A percentile compares a stretch with the other conserved stretches of the same genome.
Evolutionary conservation across 23 tunicate genomes (phyloP).

Genomic region (Ascidia mentula): DNA sequence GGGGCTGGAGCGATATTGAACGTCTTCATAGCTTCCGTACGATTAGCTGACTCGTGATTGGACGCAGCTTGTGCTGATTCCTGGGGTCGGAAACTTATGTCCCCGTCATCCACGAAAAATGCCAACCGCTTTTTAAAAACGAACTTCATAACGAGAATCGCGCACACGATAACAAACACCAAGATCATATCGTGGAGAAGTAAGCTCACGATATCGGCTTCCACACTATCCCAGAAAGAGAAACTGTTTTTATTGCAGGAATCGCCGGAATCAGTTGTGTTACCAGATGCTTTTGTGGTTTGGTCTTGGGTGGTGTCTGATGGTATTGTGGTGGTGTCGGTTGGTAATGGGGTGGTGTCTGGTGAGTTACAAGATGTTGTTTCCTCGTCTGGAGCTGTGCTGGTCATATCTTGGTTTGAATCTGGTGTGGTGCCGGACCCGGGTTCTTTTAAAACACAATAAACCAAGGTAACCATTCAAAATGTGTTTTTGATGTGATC

Average conservation of each 20-base stretch:
- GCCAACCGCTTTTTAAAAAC: neutral
- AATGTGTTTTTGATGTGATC: too few species aligned
- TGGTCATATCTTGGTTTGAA: too few species aligned
- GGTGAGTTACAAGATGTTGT: too few species aligned
- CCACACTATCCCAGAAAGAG: conserved; percentile 72
- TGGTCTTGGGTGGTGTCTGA: neutral
- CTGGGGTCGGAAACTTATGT: too few species aligned
- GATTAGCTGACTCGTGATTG: too few species aligned
- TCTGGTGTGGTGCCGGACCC: too few species aligned
- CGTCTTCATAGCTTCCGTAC: too few species aligned
- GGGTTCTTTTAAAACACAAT: too few species aligned
- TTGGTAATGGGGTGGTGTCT: neutral
- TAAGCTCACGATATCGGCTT: conserved; percentile 30
- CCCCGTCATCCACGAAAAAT: neutral
- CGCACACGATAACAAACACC: conserved; percentile 21
- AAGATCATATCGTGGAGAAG: conserved; percentile 69
- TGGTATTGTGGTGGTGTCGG: neutral
- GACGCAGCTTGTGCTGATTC: too few species aligned
- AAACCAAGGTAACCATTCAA: too few species aligned
- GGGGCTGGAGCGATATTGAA: too few species aligned
- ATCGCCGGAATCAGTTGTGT: neutral
- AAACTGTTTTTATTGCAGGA: neutral
- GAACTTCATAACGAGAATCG: conserved; percentile 4
- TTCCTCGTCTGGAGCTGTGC: too few species aligned
- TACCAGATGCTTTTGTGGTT: neutral